Evolutionary conservation across 1,140 invertebrate species (phyloP).

Genomic region (Listronotus bonariensis): DNA sequence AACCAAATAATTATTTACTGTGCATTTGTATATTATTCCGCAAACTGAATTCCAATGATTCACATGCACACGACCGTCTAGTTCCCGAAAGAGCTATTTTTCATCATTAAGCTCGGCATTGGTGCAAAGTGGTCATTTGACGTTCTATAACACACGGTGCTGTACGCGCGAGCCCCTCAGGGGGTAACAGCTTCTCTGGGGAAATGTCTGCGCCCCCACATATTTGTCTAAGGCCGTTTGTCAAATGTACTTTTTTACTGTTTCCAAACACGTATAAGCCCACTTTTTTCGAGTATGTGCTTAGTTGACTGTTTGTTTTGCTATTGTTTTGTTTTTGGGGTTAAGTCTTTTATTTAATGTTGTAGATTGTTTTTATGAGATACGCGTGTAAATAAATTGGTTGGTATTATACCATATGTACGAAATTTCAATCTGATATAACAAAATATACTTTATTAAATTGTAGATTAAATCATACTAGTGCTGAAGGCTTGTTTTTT

Average conservation of each 20-base stretch:
- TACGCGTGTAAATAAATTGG: too few species aligned
- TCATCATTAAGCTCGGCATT: slow-evolving; percentile 56
- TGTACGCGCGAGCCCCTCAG: slow-evolving; percentile 29
- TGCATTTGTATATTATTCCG: too few species aligned
- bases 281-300: slow-evolving; percentile 21
- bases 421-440: too few species aligned
- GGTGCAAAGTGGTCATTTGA: slow-evolving; percentile 59
- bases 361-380: too few species aligned
- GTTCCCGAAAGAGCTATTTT: slow-evolving; percentile 52
- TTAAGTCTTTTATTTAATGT: background rate
- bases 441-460: too few species aligned
- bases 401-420: too few species aligned
- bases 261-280: slow-evolving; percentile 19
- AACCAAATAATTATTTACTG: too few species aligned
- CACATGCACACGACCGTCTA: slow-evolving; percentile 32
- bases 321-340: slow-evolving; percentile 12
- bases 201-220: slow-evolving; percentile 25
- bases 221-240: slow-evolving; percentile 38
- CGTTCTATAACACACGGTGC: slow-evolving; percentile 49
- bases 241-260: slow-evolving; percentile 41
- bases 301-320: slow-evolving; percentile 5
- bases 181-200: slow-evolving; percentile 23
- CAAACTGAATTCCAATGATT: slow-evolving; percentile 47
- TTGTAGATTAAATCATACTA: too few species aligned
- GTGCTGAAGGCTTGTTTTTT: too few species aligned